Evolutionary conservation across 2,888 invertebrate genomes (phyloP).

Genomic region (Escarpia spicata): DNA sequence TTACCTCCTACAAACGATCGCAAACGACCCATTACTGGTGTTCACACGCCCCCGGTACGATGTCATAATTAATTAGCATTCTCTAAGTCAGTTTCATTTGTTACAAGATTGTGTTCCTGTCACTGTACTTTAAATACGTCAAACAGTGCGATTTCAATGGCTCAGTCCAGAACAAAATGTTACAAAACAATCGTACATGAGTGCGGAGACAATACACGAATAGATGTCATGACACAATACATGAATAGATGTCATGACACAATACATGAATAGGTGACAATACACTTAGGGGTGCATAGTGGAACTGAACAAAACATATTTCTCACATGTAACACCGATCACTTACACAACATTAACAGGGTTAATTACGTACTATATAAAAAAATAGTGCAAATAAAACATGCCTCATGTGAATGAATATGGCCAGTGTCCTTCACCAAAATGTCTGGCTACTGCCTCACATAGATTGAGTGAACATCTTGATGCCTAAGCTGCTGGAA

Average conservation of each 20-base stretch:
- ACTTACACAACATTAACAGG: background rate
- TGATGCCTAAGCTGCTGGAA: background rate
- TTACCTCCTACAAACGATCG: no score
- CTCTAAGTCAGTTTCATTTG: background rate
- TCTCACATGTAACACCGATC: background rate
- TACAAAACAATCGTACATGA: background rate
- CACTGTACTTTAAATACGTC: background rate
- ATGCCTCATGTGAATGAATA: background rate
- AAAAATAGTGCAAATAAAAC: slow-evolving; percentile 3
- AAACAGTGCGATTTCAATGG: background rate
- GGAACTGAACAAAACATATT: background rate
- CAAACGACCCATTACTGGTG: no score
- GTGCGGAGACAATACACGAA: background rate
- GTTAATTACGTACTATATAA: background rate
- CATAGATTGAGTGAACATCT: background rate
- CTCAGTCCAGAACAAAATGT: background rate
- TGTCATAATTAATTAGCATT: background rate
- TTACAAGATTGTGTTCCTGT: background rate
- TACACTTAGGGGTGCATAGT: background rate
- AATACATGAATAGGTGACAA: background rate
- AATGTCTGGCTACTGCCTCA: no score
- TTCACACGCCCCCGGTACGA: background rate
- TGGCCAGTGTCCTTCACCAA: no score
- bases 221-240: background rate
- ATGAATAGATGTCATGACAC: no score